Conservation (phyloP, 2,797 vertebrate species). For the Brachymystax lenok region DNA sequence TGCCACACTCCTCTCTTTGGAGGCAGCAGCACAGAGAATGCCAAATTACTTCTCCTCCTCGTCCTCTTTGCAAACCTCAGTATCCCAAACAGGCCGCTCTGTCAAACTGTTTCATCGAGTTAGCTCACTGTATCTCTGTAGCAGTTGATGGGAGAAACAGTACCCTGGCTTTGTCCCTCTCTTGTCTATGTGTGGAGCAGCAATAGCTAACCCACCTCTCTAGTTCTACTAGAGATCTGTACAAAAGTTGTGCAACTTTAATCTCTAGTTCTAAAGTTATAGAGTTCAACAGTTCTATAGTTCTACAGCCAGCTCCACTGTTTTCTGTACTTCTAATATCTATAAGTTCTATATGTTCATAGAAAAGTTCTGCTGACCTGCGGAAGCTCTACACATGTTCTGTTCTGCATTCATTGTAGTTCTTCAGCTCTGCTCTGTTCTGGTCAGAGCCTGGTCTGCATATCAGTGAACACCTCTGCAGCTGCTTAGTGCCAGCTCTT, state of each 20-base stretch:
- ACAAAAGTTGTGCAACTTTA: too few relatives aligned
- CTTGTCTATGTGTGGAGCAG: too few relatives aligned
- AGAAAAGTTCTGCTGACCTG: too few relatives aligned
- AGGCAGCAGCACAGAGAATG: neutral
- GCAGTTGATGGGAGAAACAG: neutral
- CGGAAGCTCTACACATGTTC: neutral
- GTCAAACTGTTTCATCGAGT: constrained; percentile 40
- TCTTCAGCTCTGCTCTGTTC: neutral
- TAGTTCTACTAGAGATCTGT: neutral
- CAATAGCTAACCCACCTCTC: neutral
- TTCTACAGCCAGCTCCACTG: too few relatives aligned
- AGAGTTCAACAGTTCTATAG: too few relatives aligned
- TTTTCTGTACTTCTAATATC: too few relatives aligned
- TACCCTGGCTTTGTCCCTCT: neutral
- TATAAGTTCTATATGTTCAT: too few relatives aligned
- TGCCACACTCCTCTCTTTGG: constrained; percentile 3
- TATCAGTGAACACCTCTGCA: neutral
- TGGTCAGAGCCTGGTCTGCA: neutral
- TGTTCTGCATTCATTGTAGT: neutral
- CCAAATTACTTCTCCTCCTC: constrained; percentile 17
- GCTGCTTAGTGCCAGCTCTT: neutral
- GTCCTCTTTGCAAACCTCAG: constrained; percentile 23
- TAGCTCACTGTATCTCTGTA: constrained; percentile 8
- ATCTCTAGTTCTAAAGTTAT: too few relatives aligned
- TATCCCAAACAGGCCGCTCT: constrained; percentile 27